phyloP scores from a whole-genome alignment of 2,888 invertebrate genomes.

The Catocala fraxini region DNA sequence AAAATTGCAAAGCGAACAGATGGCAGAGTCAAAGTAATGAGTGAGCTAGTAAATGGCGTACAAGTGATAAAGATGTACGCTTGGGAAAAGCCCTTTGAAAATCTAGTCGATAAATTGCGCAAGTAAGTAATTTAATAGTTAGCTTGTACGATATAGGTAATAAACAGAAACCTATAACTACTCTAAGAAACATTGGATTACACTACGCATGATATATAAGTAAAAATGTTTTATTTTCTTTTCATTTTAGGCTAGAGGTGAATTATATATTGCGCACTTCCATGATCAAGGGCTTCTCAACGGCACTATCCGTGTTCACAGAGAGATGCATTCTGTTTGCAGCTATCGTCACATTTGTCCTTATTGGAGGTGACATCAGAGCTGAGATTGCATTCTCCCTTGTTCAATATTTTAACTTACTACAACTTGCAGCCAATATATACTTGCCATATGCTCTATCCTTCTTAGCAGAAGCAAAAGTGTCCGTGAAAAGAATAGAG shows the following conservation, averaged over 20 bases:
- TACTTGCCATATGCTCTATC: constrained; percentile 89
- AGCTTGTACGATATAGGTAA: no score
- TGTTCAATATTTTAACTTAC: constrained; percentile 92
- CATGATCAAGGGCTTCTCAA: constrained; percentile 89
- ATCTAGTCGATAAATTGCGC: constrained; percentile 89
- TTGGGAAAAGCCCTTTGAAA: constrained; percentile 93
- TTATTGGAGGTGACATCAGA: constrained; percentile 88
- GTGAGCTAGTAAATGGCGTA: constrained; percentile 93
- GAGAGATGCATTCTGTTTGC: constrained; percentile 94
- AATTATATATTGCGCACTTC: constrained; percentile 89
- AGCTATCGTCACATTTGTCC: constrained; percentile 92
- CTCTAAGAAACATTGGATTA: not conserved
- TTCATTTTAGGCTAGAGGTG: constrained; percentile 89
- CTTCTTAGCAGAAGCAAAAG: constrained; percentile 88
- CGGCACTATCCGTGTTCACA: constrained; percentile 92
- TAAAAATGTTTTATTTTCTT: not conserved
- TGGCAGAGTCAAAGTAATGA: constrained; percentile 92
- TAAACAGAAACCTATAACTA: not conserved
- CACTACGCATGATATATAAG: no score
- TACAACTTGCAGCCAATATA: constrained; percentile 90
- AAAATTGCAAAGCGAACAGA: constrained; percentile 91
- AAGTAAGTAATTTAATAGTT: constrained; percentile 80
- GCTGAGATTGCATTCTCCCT: constrained; percentile 92
- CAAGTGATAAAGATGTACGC: constrained; percentile 96
- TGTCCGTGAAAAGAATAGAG: constrained; percentile 89